Conservation (phyloP, 2,888 invertebrate species). For the Apodemia duryi region DNA sequence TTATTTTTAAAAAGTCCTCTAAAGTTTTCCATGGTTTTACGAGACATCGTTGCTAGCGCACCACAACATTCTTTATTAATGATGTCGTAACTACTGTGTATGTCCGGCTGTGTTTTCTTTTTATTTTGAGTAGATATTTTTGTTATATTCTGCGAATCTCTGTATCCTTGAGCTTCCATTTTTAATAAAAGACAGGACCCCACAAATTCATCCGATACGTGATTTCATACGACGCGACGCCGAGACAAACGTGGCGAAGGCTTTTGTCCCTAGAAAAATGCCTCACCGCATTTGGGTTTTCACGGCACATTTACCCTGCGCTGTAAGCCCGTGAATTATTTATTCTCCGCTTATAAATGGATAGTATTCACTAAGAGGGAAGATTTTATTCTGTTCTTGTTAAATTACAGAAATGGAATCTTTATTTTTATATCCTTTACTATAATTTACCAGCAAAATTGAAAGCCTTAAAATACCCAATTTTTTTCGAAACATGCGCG, state of each 20-base stretch:
- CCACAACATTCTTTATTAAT: constrained; percentile 61
- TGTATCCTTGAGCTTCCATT: constrained; percentile 71
- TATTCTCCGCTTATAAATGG: constrained; percentile 70
- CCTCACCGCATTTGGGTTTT: constrained; percentile 60
- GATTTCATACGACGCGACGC: constrained; percentile 15
- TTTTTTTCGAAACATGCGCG: too few relatives aligned
- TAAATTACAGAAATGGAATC: constrained; percentile 19
- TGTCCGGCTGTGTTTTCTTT: constrained; percentile 50
- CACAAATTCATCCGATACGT: constrained; percentile 14
- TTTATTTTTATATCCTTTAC: not conserved
- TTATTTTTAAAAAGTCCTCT: constrained; percentile 54
- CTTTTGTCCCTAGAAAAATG: constrained; percentile 70
- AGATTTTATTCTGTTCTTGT: constrained; percentile 42
- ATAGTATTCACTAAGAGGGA: constrained; percentile 54
- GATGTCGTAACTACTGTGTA: constrained; percentile 44
- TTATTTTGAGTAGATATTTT: constrained; percentile 49
- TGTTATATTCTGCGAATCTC: constrained; percentile 51
- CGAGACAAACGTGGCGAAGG: constrained; percentile 34
- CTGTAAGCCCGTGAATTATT: constrained; percentile 61
- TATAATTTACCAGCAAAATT: not conserved
- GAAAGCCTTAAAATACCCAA: too few relatives aligned
- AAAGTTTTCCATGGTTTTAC: constrained; percentile 53
- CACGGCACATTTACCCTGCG: constrained; percentile 67
- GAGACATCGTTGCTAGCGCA: constrained; percentile 55
- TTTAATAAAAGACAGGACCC: constrained; percentile 53